Base-by-base conservation (phyloP, 2,113 vertebrate genomes). In the Pantherophis guttatus region DNA sequence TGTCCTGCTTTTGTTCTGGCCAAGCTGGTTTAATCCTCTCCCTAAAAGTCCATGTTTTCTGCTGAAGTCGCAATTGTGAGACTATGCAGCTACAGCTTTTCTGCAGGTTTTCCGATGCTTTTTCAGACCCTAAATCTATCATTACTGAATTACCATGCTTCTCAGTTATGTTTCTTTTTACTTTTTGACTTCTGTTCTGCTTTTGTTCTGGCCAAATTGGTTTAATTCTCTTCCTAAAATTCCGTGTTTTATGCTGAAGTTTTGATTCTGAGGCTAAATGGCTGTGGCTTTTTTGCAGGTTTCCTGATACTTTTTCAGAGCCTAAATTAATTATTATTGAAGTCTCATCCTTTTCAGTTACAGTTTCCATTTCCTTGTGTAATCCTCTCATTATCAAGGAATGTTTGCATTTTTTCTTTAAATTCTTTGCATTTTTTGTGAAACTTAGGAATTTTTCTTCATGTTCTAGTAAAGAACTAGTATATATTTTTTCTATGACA, bases 191-290 rank as follows among this genome's bases (percentile, higher is more conserved):
- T 91, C 88, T 33, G 26, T 91, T 2, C 1, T 15, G 53, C 94
- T 59, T 50, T 8, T 81, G 86, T 59, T 24, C 53, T 85, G 1
- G 3, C 57, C 93, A 90, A 90, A 59, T 9, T 91, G 8, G 59
- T 0, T 0, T 39, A 88, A 23, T 53, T 33, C 90, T 33, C 24
- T 50, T 52, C 81, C 81, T 26, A 24, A 87, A 8, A 0, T 0
- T 44, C 92, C 58, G 52, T 85, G 29, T 29, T 70, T 95, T 70
- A 23, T 94, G 55, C 70, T 54, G 48, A 75, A 10, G 8, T 91
- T 90, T 44, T 70, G 8, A 11, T 59, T 95, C 50, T 62, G 53
- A 33, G 1, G 92, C 3, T 8, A 33, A 33, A 3, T 24, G 8
- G 17, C 90, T 86, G 0, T 0, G n/a, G 3, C 12, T 70, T 65